Conservation (phyloP, 2,113 vertebrate species). For the Pipa parva region DNA sequence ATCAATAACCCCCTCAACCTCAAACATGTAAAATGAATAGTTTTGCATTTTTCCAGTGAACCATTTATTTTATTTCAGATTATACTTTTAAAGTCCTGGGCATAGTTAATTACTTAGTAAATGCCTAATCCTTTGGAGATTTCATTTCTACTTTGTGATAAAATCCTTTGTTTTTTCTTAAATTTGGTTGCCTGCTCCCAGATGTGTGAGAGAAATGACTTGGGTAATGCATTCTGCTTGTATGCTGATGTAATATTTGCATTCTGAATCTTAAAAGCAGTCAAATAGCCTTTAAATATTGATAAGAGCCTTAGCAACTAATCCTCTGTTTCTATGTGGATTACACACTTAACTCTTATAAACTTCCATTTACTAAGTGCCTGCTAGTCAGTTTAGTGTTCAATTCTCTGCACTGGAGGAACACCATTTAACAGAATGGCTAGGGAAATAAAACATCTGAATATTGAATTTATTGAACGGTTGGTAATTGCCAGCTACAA, state of each 20-base stretch:
- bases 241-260: neutral
- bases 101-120: too few species aligned
- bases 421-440: slow-evolving; percentile 1
- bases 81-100: too few species aligned
- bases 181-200: too few species aligned
- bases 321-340: neutral
- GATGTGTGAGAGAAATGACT: too few species aligned
- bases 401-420: neutral
- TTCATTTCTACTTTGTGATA: too few species aligned
- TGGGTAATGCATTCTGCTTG: neutral
- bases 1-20: too few species aligned
- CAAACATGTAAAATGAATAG: too few species aligned
- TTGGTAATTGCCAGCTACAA: slow-evolving; percentile 11
- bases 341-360: slow-evolving; percentile 10
- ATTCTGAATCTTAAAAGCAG: neutral
- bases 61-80: too few species aligned
- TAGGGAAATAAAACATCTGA: neutral
- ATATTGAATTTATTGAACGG: slow-evolving; percentile 5
- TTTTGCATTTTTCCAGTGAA: too few species aligned
- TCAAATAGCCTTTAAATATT: slow-evolving; percentile 2
- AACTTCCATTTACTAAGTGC: neutral
- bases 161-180: too few species aligned
- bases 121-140: too few species aligned
- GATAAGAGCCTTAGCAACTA: slow-evolving; percentile 4
- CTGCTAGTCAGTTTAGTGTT: neutral